A percentile compares a stretch with the other conserved stretches of the same genome.
These are phyloP conservation scores for Tachina grossa DNA, from an alignment of 2,888 invertebrate species.

Conservation along the genomic window DNA sequence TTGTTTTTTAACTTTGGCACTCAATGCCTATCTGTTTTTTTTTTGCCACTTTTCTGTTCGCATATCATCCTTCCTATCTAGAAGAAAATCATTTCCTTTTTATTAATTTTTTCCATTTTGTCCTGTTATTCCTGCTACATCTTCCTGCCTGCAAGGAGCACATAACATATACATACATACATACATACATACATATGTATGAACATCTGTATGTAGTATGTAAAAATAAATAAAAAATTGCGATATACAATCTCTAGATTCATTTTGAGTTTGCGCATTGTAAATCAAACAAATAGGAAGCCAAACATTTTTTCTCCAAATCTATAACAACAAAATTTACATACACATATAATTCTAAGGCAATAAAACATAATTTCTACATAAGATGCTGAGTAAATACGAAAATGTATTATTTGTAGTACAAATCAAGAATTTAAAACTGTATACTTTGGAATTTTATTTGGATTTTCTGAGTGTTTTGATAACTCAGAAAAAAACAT, in stretches of 20 bases:
- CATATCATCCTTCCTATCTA: slow-evolving; percentile 49
- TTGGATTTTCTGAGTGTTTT: not conserved
- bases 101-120: slow-evolving; percentile 10
- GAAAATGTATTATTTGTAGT: slow-evolving; percentile 18
- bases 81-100: not conserved
- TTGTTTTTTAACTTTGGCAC: too few relatives aligned
- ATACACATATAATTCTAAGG: slow-evolving; percentile 22
- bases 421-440: not conserved
- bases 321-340: slow-evolving; percentile 48
- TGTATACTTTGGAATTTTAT: not conserved
- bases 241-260: slow-evolving; percentile 22
- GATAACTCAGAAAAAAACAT: not conserved
- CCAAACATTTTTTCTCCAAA: slow-evolving; percentile 43
- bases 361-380: slow-evolving; percentile 24
- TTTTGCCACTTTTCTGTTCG: too few relatives aligned
- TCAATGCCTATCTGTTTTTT: too few relatives aligned
- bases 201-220: not conserved
- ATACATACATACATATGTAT: too few relatives aligned
- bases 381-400: slow-evolving; percentile 29
- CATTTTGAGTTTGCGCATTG: slow-evolving; percentile 55
- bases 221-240: slow-evolving; percentile 11
- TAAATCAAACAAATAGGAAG: slow-evolving; percentile 39
- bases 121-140: slow-evolving; percentile 40
- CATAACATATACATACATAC: too few relatives aligned
- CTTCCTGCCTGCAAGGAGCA: slow-evolving; percentile 48